Percentiles rank a stretch among this genome's conserved stretches.
These are phyloP conservation scores for Calyptommatus sinebrachiatus DNA, from an alignment of 2,113 vertebrate species.

Conservation along the genomic window DNA sequence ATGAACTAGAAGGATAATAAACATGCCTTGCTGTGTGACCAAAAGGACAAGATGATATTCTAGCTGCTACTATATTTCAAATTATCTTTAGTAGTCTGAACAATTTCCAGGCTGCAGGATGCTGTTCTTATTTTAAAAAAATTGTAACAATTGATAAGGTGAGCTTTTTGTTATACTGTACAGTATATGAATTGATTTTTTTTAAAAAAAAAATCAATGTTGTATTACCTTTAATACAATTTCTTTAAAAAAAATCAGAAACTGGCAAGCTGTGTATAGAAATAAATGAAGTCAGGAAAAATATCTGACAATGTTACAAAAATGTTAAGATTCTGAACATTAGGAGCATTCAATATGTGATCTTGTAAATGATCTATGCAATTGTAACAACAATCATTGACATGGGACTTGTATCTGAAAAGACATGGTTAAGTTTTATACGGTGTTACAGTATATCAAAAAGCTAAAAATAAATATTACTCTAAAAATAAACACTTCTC, in stretches of 20 bases:
- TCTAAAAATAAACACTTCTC: too few relatives aligned
- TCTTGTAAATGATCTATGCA: neutral
- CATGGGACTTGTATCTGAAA: neutral
- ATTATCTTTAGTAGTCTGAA: neutral
- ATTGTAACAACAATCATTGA: neutral
- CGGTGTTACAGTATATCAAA: too few relatives aligned
- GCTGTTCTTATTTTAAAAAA: constrained; percentile 7
- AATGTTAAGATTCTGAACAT: neutral
- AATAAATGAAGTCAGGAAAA: neutral
- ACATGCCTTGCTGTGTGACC: neutral
- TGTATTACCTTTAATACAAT: constrained; percentile 15
- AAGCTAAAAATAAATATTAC: too few relatives aligned
- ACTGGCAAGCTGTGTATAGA: neutral
- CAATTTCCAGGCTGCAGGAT: neutral
- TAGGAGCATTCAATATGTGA: neutral
- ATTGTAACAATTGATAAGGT: constrained; percentile 5
- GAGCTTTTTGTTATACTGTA: neutral
- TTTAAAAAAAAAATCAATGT: constrained; percentile 16
- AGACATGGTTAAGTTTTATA: neutral
- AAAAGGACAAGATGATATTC: neutral
- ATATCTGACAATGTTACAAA: neutral
- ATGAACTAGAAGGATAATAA: neutral
- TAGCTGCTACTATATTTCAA: neutral
- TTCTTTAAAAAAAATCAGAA: constrained; percentile 2
- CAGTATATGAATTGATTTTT: constrained; percentile 24